Percentiles rank a stretch among this genome's conserved stretches.
Conservation (phyloP, 2,797 vertebrate species). For the Enteromius mattozi region DNA sequence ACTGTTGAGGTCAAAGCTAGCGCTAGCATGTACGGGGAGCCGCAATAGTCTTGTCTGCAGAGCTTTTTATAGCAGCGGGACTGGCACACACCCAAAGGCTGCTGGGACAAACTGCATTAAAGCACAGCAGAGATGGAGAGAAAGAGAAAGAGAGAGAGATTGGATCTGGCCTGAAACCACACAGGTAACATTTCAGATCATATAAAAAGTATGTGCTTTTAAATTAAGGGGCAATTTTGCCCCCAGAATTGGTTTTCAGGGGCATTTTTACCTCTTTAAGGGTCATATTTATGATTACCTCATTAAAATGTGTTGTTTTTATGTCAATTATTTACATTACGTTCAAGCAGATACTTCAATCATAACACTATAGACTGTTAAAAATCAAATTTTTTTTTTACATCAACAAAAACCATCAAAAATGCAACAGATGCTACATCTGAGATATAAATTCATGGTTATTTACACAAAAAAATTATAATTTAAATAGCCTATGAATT, state of each 20-base stretch:
- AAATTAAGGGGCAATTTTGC: neutral
- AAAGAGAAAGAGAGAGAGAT: neutral
- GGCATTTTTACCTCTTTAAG: neutral
- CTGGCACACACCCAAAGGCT: neutral
- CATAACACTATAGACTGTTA: neutral
- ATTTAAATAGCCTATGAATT: neutral
- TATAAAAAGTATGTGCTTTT: neutral
- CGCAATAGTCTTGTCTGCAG: neutral
- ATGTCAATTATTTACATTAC: neutral
- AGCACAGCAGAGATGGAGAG: neutral
- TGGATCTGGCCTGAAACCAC: neutral
- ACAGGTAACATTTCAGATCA: neutral
- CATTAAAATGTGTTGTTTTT: neutral
- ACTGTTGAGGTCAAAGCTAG: slow-evolving; percentile 23
- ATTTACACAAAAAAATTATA: neutral
- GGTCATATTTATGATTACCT: neutral
- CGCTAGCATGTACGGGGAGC: neutral
- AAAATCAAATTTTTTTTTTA: neutral
- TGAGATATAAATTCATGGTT: neutral
- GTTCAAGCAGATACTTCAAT: neutral
- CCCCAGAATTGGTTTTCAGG: neutral
- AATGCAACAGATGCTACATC: neutral
- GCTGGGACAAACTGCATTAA: slow-evolving; percentile 2
- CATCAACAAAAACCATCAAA: neutral
- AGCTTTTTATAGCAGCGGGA: slow-evolving; percentile 18